Evolutionary conservation across 2,113 vertebrate genomes (phyloP).

Genomic region (Rutilus rutilus): DNA sequence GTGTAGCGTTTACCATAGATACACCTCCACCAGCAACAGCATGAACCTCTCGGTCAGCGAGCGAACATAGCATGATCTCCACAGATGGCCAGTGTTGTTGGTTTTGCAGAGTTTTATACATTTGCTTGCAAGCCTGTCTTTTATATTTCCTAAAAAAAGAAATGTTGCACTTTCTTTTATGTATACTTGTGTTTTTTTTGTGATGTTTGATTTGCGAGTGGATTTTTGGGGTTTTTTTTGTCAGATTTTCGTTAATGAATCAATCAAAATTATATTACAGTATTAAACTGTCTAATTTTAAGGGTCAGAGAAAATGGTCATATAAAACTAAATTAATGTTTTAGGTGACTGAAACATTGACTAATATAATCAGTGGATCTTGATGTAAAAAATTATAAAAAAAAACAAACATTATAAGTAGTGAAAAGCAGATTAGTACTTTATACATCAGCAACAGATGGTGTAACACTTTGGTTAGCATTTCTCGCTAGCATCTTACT

Average conservation of each 20-base stretch:
- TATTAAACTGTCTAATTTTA: background rate
- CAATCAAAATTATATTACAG: background rate
- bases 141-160: background rate
- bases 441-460: background rate
- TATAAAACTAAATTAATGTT: background rate
- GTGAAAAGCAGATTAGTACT: background rate
- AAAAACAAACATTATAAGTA: background rate
- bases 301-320: background rate
- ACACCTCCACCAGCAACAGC: conserved; percentile 8
- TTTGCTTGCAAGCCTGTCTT: background rate
- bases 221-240: too few relatives aligned
- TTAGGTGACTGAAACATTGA: too few relatives aligned
- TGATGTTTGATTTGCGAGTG: too few relatives aligned
- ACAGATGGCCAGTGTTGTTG: background rate
- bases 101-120: background rate
- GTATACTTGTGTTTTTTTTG: too few relatives aligned
- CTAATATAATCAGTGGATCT: too few relatives aligned
- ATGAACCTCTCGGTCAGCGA: background rate
- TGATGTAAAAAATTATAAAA: background rate
- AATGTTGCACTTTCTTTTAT: too few relatives aligned
- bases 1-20: background rate
- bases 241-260: too few relatives aligned
- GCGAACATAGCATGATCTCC: background rate
- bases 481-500: background rate
- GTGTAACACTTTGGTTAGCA: background rate